Conservation (phyloP, 2,113 vertebrate genomes). For the Podocnemis expansa region DNA sequence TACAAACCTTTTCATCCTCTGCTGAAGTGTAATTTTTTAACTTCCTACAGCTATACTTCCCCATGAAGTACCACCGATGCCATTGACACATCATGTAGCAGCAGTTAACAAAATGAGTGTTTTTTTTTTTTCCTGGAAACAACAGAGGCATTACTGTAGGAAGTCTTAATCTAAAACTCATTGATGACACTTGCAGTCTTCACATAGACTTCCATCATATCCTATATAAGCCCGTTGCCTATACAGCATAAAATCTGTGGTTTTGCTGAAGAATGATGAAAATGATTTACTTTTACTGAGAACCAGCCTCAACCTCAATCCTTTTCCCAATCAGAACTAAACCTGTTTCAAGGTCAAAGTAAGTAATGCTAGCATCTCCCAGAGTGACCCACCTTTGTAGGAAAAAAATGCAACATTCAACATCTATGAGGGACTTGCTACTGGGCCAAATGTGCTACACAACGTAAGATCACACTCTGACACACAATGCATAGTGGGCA, state of each 20-base stretch:
- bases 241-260: neutral
- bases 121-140: neutral
- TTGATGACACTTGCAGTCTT: neutral
- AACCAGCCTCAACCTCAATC: neutral
- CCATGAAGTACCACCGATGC: neutral
- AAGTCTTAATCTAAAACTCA: neutral
- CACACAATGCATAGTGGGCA: neutral
- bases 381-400: neutral
- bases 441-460: neutral
- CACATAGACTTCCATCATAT: slow-evolving; percentile 11
- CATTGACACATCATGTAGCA: neutral
- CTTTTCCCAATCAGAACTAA: neutral
- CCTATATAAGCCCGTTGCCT: neutral
- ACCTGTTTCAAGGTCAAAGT: neutral
- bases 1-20: neutral
- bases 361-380: neutral
- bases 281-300: neutral
- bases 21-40: neutral
- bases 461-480: neutral
- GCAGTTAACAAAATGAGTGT: neutral
- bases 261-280: neutral
- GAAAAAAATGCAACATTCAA: neutral
- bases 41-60: neutral
- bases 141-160: neutral
- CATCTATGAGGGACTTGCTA: neutral